Evolutionary conservation across 1,140 invertebrate species (phyloP).

Genomic region (Spodoptera frugiperda): DNA sequence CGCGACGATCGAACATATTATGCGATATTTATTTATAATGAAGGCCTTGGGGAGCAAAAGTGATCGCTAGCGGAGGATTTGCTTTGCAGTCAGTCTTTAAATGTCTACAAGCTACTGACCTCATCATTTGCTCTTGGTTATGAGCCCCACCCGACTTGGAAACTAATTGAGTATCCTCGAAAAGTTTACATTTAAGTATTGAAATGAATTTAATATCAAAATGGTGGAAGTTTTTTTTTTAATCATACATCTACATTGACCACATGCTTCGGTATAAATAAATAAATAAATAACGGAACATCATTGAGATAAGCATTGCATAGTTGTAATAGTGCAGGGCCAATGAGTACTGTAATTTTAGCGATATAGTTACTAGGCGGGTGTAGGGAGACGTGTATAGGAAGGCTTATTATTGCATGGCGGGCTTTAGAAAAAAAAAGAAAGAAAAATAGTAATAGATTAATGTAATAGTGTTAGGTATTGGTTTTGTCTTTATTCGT

Average conservation of each 20-base stretch:
- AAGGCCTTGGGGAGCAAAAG: no score
- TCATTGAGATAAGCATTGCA: constrained; percentile 41
- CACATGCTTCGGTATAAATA: not conserved
- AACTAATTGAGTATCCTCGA: no score
- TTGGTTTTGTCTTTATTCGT: no score
- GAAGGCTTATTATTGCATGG: constrained; percentile 32
- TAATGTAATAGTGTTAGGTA: not conserved
- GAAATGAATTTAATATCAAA: no score
- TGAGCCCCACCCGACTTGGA: no score
- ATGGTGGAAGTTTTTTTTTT: not conserved
- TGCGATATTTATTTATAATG: no score
- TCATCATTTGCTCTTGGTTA: no score
- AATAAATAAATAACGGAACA: constrained; percentile 24
- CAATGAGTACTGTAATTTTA: constrained; percentile 48
- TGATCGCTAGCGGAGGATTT: no score
- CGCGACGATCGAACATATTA: no score
- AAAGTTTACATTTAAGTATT: no score
- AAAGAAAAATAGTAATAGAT: not conserved
- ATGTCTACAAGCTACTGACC: no score
- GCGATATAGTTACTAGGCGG: constrained; percentile 34
- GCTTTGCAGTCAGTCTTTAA: no score
- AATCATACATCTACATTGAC: not conserved
- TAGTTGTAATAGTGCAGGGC: constrained; percentile 46
- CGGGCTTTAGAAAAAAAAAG: not conserved
- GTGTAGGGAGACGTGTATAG: not conserved